Base-by-base conservation (phyloP, 1,140 invertebrate genomes). In the Drosophila nikananu region DNA sequence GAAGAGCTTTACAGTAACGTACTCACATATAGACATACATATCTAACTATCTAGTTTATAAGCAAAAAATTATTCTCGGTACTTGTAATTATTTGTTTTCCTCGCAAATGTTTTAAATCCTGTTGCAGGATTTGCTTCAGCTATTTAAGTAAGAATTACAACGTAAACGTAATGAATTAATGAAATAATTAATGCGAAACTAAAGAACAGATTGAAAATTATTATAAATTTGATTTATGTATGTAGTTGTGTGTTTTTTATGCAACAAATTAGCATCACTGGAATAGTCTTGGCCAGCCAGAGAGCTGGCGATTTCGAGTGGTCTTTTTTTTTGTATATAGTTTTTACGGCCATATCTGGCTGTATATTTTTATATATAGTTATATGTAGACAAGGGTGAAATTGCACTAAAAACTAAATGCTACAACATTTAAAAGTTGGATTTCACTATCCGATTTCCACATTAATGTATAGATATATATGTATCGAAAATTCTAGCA, bases 331-430 rank as follows among this genome's bases (percentile, higher is more conserved):
- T 30, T 30, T 77, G 32, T 76, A 63, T 80, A 67, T 60, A 52
- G 55, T 54, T 76, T 76, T 68, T 80, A 42, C 41, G 35, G 44
- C 46, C 58, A 72, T 51, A 60, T 60, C 66, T 73, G 52, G 54
- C 39, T 61, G 37, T 39, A 48, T 44, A 64, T 48, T 60, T 32
- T 2, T 66, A 44, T 49, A 54, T 67, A 32, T 54, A 54, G 19
- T 37, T 55, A 55, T 57, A 52, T 42, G 77, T 89, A 87, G 77
- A 81, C 81, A 84, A 80, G 62, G 74, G 86, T 90, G 86, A 86
- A 90, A 90, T 90, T 90, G 86, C 86, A 90, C 86, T 90, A 90
- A 73, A 55, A 86, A 90, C 86, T 90, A 90, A 82, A 90, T 90
- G 76, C 86, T 90, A 90, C 82, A 91, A 90, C 86, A 90, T 89